Evolutionary conservation across 2,113 vertebrate genomes (phyloP), one percentile per base, ranked within the genome.

Genomic region (Hydropotes inermis): DNA sequence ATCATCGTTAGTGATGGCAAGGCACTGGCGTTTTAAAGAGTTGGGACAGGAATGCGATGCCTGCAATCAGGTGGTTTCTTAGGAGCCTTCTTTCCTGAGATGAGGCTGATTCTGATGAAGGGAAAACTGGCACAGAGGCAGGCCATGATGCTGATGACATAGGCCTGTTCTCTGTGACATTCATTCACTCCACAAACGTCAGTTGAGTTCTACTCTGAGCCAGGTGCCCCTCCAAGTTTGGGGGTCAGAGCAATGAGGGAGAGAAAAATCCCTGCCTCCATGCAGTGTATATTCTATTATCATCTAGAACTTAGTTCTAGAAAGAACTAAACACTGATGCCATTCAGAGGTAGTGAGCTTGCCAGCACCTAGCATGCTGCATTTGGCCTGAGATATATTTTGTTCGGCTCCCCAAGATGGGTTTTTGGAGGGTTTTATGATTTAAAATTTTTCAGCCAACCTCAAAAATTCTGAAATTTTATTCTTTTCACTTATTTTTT

Each of bases 401-500:
- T 11, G 7, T 23, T 81, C 50, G 27, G 39, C 27, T 87, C 43
- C 82, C 33, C 17, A 23, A 11, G 28, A 36, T 61, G 33, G 47
- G 28, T 58, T 74, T 92, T 50, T n/a, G 54, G 8, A 70, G 54
- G 43, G 6, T 86, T 39, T 15, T 43, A 23, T 25, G 7, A 50
- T 70, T 36, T 87, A 57, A 57, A 17, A 17, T 14, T 84, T 74
- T 94, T 76, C 36, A 96, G 27, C 43, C 52, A 87, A 60, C 54
- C 81, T 54, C 23, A 74, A 91, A 91, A n/a, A 54, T 82, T 16
- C 74, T 61, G 45, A 74, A 87, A 94, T 57, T 61, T 43, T 60
- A 36, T 74, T 39, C 67, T 39, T 70, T 70, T 70, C 36, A 70
- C n/a, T 70, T 36, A n/a, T 19, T 36, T 10, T 25, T 57, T 57